Evolutionary conservation across 2,888 invertebrate species (phyloP).

Genomic region (Andrena marginata): DNA sequence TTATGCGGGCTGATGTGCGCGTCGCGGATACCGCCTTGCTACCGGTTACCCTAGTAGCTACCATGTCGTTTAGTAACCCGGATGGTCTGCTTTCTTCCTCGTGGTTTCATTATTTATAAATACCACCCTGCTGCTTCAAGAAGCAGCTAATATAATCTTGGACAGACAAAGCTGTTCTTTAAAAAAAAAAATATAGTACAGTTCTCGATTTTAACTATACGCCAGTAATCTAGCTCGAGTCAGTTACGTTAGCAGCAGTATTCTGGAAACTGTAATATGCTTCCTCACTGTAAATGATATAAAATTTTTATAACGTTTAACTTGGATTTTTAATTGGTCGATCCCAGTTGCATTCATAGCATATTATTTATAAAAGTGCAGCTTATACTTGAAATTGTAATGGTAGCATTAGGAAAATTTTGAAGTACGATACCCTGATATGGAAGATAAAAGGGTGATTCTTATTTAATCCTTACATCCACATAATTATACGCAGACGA

Average conservation of each 20-base stretch:
- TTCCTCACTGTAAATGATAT: too few relatives aligned
- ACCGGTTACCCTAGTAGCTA: slow-evolving; percentile 37
- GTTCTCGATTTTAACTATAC: background rate
- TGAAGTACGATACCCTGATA: too few relatives aligned
- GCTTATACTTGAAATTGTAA: too few relatives aligned
- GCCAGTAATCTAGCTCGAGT: background rate
- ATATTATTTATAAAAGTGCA: too few relatives aligned
- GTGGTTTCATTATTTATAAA: slow-evolving; percentile 45
- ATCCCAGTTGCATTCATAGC: too few relatives aligned
- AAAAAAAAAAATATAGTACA: slow-evolving; percentile 10
- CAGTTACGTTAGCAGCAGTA: background rate
- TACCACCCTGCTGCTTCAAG: slow-evolving; percentile 6
- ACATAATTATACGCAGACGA: too few relatives aligned
- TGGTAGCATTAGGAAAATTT: too few relatives aligned
- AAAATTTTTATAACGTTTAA: too few relatives aligned
- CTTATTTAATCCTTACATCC: too few relatives aligned
- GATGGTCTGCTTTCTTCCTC: slow-evolving; percentile 31
- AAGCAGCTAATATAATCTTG: background rate
- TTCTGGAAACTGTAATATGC: too few relatives aligned
- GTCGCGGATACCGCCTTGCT: slow-evolving; percentile 26
- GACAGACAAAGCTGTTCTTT: slow-evolving; percentile 9
- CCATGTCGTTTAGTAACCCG: slow-evolving; percentile 44
- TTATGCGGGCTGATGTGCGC: slow-evolving; percentile 65
- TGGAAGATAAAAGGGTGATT: too few relatives aligned
- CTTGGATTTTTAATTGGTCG: too few relatives aligned